phyloP scores from a whole-genome alignment of 2,888 invertebrate species.

The Acanthosepion lycidas region DNA sequence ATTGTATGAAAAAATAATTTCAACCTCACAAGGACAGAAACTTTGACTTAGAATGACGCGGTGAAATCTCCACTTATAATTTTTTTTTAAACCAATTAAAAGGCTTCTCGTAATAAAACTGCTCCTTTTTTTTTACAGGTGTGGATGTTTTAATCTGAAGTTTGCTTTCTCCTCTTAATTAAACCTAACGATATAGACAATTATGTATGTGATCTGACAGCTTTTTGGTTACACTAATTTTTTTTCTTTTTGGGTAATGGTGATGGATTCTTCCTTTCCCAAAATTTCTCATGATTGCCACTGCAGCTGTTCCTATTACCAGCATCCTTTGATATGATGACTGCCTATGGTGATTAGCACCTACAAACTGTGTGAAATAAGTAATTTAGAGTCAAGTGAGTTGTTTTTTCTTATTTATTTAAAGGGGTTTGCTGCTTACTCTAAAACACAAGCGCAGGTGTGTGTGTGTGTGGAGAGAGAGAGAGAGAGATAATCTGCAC shows the following conservation, averaged over 20 bases:
- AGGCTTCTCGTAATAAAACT: too few species aligned
- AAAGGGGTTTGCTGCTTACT: not conserved
- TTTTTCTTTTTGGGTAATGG: not conserved
- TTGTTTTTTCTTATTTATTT: not conserved
- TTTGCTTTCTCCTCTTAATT: too few species aligned
- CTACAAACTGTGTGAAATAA: not conserved
- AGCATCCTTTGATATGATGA: not conserved
- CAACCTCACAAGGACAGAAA: not conserved
- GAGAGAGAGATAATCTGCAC: not conserved
- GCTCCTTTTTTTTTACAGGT: too few species aligned
- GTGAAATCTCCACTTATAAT: not conserved
- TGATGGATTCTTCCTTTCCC: not conserved
- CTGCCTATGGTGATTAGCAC: not conserved
- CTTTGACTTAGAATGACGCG: not conserved
- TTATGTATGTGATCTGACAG: too few species aligned
- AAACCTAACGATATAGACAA: too few species aligned
- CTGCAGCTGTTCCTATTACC: not conserved
- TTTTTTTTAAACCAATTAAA: too few species aligned
- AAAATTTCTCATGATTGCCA: not conserved
- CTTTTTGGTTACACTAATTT: too few species aligned
- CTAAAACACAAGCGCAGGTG: not conserved
- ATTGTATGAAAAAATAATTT: not conserved
- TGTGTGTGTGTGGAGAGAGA: not conserved
- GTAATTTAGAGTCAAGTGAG: not conserved
- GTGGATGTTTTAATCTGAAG: too few species aligned